Evolutionary conservation across 1,140 invertebrate species (phyloP).

Genomic region (Solenopsis fugax): DNA sequence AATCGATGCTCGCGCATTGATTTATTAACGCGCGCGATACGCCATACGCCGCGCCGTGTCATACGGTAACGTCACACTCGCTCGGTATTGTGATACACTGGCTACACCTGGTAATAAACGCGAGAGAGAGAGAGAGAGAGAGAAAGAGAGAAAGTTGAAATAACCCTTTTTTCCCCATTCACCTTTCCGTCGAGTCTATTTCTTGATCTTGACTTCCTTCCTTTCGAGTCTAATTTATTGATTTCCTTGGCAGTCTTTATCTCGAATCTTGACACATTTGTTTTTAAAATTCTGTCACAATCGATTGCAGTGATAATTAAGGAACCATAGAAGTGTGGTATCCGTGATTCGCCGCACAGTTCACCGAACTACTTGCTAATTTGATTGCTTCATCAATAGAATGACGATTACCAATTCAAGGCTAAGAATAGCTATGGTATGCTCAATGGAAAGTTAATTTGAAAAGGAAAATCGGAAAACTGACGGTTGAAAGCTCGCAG

Average conservation of each 20-base stretch:
- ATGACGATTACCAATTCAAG: neutral
- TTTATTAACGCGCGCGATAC: constrained; percentile 58
- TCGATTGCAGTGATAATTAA: neutral
- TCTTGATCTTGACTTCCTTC: neutral
- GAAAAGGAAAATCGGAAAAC: neutral
- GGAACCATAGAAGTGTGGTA: neutral
- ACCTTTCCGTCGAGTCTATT: neutral
- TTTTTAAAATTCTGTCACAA: neutral
- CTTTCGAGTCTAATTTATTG: neutral
- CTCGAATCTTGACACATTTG: neutral
- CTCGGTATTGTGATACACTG: constrained; percentile 30
- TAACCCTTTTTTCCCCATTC: neutral
- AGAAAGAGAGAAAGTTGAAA: constrained; percentile 34
- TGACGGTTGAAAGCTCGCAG: no score
- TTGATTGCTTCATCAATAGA: neutral
- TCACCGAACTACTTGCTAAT: neutral
- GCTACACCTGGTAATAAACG: constrained; percentile 6
- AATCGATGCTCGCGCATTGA: constrained; percentile 61
- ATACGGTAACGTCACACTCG: constrained; percentile 43
- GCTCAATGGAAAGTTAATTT: neutral
- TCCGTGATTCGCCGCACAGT: neutral
- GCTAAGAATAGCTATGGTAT: neutral
- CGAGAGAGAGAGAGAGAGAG: no score
- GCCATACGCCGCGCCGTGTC: constrained; percentile 30
- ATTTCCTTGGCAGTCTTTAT: neutral